phyloP scores from a whole-genome alignment of 2,113 vertebrate species.

The Turdus rufiventris region DNA sequence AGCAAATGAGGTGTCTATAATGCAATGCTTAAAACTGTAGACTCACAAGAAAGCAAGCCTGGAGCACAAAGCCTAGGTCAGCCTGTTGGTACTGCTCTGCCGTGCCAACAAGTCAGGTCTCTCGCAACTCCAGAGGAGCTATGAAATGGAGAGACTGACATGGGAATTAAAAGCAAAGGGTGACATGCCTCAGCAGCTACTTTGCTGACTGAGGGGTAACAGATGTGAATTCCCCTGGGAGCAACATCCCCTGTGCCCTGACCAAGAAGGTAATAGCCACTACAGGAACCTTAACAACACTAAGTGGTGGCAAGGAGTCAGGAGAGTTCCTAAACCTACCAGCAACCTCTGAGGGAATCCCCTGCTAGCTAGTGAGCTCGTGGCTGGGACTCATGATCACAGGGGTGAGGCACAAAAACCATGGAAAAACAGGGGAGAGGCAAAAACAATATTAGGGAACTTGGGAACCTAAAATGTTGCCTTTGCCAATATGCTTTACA shows the following conservation, averaged over 20 bases:
- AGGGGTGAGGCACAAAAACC: not conserved
- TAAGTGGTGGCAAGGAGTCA: not conserved
- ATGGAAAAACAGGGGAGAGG: not conserved
- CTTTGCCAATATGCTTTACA: not conserved
- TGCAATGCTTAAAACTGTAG: not conserved
- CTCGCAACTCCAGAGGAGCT: not conserved
- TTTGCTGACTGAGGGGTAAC: conserved; percentile 43
- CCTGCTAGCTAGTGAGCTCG: fast-evolving
- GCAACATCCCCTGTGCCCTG: not conserved
- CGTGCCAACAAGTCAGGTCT: not conserved
- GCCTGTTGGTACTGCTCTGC: not conserved
- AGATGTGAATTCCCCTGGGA: conserved; percentile 16
- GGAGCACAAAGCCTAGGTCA: not conserved
- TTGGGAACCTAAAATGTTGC: not conserved
- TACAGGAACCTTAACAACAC: not conserved
- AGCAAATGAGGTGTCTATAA: conserved; percentile 52
- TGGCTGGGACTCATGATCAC: not conserved
- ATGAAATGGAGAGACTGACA: fast-evolving
- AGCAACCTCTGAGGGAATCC: not conserved
- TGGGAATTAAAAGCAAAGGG: not conserved
- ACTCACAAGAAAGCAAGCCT: not conserved
- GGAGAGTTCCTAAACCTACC: not conserved
- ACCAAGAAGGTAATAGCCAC: conserved; percentile 19
- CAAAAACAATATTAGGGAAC: not conserved
- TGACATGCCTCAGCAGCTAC: conserved; percentile 1